A percentile compares a stretch with the other conserved stretches of the same genome.
Evolutionary conservation across 2,888 invertebrate species (phyloP).

Genomic region (Gandaritis pyraliata): DNA sequence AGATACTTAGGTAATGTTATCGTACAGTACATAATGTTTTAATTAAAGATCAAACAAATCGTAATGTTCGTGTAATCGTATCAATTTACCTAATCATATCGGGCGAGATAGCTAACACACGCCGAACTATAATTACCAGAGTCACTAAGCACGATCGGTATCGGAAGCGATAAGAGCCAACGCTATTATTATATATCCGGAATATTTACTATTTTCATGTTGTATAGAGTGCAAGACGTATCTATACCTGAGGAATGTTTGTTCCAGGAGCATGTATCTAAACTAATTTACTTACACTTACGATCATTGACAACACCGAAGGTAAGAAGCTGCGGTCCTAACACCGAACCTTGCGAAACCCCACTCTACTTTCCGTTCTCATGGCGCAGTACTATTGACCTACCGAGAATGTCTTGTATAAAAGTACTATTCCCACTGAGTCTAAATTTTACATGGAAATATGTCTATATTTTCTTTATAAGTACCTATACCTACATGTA

Average conservation of each 20-base stretch:
- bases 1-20: constrained; percentile 3
- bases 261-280: constrained; percentile 2
- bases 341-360: constrained; percentile 10
- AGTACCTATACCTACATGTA: constrained; percentile 36
- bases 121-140: not conserved
- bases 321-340: constrained; percentile 14
- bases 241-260: constrained; percentile 34
- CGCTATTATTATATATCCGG: constrained; percentile 16
- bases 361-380: not conserved
- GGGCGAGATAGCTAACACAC: constrained; percentile 9
- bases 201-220: constrained; percentile 14
- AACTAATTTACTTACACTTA: constrained; percentile 10
- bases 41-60: constrained; percentile 20
- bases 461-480: constrained; percentile 50
- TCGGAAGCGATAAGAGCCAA: constrained; percentile 26
- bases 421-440: constrained; percentile 22
- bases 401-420: constrained; percentile 15
- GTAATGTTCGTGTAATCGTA: not conserved
- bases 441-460: constrained; percentile 35
- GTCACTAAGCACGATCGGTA: not conserved
- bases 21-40: not conserved
- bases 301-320: constrained; percentile 23
- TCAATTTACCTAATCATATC: constrained; percentile 7
- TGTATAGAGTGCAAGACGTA: constrained; percentile 17
- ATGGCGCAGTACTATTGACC: constrained; percentile 3